Evolutionary conservation across 2,797 vertebrate genomes (phyloP).

Genomic region (Bradypus variegatus): DNA sequence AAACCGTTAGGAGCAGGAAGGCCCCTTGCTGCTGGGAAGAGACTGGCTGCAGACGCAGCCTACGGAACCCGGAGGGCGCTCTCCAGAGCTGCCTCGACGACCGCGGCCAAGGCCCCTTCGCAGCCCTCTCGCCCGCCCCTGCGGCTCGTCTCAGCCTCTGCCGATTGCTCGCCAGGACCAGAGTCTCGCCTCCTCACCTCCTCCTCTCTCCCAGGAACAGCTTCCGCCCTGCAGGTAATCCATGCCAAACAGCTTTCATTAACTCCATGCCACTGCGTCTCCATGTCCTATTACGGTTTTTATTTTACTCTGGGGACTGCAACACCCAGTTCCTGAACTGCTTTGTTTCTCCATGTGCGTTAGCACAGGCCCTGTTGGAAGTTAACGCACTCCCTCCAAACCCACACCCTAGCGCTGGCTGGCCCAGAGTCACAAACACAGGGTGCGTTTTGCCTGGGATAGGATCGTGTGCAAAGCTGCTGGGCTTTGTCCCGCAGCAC

Average conservation of each 20-base stretch:
- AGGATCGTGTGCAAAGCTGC: too few species aligned
- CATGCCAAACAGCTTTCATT: constrained; percentile 38
- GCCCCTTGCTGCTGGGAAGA: not conserved
- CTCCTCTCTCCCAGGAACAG: constrained; percentile 22
- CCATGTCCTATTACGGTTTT: constrained; percentile 29
- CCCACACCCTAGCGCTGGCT: constrained; percentile 49
- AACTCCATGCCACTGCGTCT: constrained; percentile 38
- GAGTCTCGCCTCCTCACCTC: constrained; percentile 7
- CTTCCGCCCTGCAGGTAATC: constrained; percentile 27
- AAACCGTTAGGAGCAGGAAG: constrained; percentile 9
- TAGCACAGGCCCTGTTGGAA: constrained; percentile 48
- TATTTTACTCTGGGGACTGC: constrained; percentile 62
- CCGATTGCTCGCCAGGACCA: constrained; percentile 13
- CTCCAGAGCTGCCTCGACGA: not conserved
- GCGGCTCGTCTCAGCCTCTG: not conserved
- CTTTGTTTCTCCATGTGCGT: constrained; percentile 54
- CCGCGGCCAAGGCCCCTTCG: not conserved
- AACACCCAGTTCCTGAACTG: constrained; percentile 70
- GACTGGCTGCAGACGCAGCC: not conserved
- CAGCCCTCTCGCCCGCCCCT: not conserved
- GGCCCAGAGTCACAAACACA: not conserved
- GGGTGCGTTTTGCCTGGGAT: not conserved
- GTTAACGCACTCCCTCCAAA: constrained; percentile 46
- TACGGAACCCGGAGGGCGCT: not conserved
- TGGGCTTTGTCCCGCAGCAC: not conserved